phyloP scores from a whole-genome alignment of 2,888 invertebrate species.

The Lypha dubia region DNA sequence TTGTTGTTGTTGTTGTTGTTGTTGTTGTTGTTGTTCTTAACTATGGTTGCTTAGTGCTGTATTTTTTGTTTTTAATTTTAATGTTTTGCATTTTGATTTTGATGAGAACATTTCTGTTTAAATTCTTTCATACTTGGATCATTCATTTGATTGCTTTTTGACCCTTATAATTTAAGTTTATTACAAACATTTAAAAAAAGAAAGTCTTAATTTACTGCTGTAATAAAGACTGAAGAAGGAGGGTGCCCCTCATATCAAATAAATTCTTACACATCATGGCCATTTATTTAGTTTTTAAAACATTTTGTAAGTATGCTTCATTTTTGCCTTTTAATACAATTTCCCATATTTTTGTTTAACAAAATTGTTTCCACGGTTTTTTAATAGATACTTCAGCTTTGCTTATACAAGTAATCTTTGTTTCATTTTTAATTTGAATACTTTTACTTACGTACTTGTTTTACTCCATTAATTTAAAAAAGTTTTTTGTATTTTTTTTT shows the following conservation, averaged over 20 bases:
- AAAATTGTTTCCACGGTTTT: constrained; percentile 16
- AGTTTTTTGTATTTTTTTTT: too few species aligned
- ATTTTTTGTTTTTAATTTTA: constrained; percentile 15
- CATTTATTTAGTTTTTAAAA: constrained; percentile 14
- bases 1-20: background rate
- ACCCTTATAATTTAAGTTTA: constrained; percentile 71
- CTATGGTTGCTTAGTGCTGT: too few species aligned
- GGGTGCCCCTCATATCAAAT: constrained; percentile 34
- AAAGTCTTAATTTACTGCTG: constrained; percentile 32
- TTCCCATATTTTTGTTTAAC: constrained; percentile 12
- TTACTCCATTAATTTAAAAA: background rate
- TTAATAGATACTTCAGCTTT: constrained; percentile 4
- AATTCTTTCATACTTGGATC: constrained; percentile 25
- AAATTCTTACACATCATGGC: constrained; percentile 29
- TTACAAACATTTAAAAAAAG: constrained; percentile 61
- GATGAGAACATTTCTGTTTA: constrained; percentile 35
- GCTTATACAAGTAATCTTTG: too few species aligned
- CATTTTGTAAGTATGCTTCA: background rate
- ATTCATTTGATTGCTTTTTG: constrained; percentile 53
- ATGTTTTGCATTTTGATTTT: constrained; percentile 39
- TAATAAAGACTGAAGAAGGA: constrained; percentile 9
- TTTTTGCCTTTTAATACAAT: background rate
- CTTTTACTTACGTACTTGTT: too few species aligned
- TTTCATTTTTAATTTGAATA: background rate
- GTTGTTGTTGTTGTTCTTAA: background rate